A percentile compares a stretch with the other conserved stretches of the same genome.
phyloP scores from a whole-genome alignment of 2,888 invertebrate species.

The Seira sanloemensis region DNA sequence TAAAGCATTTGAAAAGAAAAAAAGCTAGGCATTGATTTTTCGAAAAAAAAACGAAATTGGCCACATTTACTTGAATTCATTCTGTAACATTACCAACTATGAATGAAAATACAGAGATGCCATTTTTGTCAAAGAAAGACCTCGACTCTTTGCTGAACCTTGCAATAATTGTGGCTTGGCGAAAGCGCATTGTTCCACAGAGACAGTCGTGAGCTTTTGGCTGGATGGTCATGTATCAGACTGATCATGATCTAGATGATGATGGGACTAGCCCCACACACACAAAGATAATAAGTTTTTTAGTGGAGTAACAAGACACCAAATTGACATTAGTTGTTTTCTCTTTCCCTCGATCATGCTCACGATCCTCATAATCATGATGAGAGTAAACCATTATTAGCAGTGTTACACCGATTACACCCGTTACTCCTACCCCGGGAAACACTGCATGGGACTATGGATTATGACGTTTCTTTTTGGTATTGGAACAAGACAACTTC shows the following conservation, averaged over 20 bases:
- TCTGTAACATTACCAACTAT: no score
- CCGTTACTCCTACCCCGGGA: not conserved
- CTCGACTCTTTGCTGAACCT: no score
- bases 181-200: not conserved
- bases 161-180: no score
- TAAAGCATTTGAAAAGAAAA: no score
- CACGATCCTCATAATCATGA: not conserved
- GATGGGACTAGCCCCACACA: not conserved
- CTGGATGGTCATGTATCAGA: not conserved
- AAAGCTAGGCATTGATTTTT: no score
- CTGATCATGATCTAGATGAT: conserved; percentile 13
- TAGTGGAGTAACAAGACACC: conserved; percentile 7
- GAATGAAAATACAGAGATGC: no score
- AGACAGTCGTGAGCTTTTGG: not conserved
- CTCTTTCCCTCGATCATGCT: not conserved
- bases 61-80: no score
- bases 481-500: not conserved
- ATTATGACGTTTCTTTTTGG: not conserved
- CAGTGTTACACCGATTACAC: not conserved
- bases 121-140: no score
- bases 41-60: no score
- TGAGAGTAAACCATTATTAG: not conserved
- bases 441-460: not conserved
- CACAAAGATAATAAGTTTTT: not conserved
- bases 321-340: conserved; percentile 11